Conservation (phyloP, 2,888 invertebrate genomes). For the Itoplectis maculator region DNA sequence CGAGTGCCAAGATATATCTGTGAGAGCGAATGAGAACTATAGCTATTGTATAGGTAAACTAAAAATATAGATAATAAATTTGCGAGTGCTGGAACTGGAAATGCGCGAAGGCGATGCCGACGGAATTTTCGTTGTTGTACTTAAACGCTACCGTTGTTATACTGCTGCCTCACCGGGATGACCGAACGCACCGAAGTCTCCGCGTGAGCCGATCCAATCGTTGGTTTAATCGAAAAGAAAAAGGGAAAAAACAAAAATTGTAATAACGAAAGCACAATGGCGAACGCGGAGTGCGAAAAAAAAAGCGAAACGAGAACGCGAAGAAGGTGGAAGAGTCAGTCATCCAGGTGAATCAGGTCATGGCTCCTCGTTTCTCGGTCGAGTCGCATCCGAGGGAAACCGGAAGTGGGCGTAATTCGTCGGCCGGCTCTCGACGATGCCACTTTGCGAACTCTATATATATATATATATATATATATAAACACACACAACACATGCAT, state of each 20-base stretch:
- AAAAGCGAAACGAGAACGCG: neutral
- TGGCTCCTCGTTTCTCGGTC: slow-evolving; percentile 61
- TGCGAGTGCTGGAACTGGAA: slow-evolving; percentile 45
- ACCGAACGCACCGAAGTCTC: slow-evolving; percentile 20
- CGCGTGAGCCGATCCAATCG: neutral
- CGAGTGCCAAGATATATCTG: slow-evolving; percentile 46
- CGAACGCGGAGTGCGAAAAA: too few species aligned
- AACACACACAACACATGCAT: neutral
- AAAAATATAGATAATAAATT: slow-evolving; percentile 51
- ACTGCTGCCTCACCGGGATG: slow-evolving; percentile 61
- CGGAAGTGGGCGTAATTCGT: slow-evolving; percentile 65
- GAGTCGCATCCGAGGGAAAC: slow-evolving; percentile 57
- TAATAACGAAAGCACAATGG: slow-evolving; percentile 10
- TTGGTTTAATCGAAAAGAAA: slow-evolving; percentile 12
- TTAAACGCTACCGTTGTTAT: slow-evolving; percentile 74
- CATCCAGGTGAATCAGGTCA: slow-evolving; percentile 55
- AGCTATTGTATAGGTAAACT: slow-evolving; percentile 28
- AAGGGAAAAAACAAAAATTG: slow-evolving; percentile 35
- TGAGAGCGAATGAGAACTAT: slow-evolving; percentile 43
- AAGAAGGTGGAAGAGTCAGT: slow-evolving; percentile 33
- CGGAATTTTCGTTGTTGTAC: slow-evolving; percentile 75
- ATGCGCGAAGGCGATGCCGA: slow-evolving; percentile 44
- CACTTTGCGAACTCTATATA: slow-evolving; percentile 50
- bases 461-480: slow-evolving; percentile 19
- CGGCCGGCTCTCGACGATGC: slow-evolving; percentile 57